Base-by-base conservation (phyloP, 2,888 invertebrate genomes). In the Frankliniella fusca region DNA sequence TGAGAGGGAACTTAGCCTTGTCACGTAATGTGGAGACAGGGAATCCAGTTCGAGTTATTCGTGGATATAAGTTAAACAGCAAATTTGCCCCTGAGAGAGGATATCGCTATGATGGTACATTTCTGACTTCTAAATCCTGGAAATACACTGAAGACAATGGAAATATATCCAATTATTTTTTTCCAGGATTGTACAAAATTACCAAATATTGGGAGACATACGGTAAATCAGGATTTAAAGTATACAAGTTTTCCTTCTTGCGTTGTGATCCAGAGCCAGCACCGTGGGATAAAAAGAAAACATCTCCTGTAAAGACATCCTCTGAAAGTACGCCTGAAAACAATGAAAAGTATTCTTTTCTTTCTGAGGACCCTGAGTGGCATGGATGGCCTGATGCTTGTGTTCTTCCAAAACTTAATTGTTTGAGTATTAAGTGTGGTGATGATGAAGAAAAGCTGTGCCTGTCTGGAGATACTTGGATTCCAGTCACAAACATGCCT, bases 41-140 rank as follows among this genome's bases (percentile, higher is more conserved):
- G 5, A 85, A 86, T 11, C 88, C 88, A 38, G 88, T 89, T 8
- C 84, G 89, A n/a, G 88, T 89, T 0, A 87, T 89, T 20, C 85
- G 89, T 27, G 88, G 89, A 0, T 88, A 87, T 84, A 88, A 88
- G 83, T 85, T 88, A 10, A 84, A 84, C n/a, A 87, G 87, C 84
- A 85, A 85, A 0, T 89, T 87, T 86, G 88, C 89, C 20, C 89
- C 89, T 15, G 87, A 87, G 48, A 86, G 86, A 54, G 89, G 89
- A 48, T 89, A 89, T 84, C 85, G 89, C 85, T 89, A 88, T 86
- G 89, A 89, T 84, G 86, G 86, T 86, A 83, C 81, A 80, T 82
- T 76, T 38, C 38, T 23, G 15, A 18, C 79, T 65, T 70, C 23
- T 27, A n/a, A 10, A 15, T 80, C n/a, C 8, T 49, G 11, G 38